Base-by-base conservation (phyloP, 1,140 invertebrate genomes). In the Wasmannia auropunctata region DNA sequence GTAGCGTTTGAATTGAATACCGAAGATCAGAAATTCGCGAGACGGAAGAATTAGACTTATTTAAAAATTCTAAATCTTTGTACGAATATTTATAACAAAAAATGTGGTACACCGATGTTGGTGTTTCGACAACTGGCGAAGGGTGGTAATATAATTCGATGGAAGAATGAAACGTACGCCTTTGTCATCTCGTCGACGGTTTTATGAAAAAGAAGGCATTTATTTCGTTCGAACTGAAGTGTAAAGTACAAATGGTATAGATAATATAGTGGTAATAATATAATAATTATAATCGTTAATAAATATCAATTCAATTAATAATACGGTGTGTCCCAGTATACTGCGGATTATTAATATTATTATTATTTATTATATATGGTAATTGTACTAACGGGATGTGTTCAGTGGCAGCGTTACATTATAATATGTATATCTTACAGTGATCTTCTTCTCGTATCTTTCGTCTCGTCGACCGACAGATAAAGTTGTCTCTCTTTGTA, bases 121-220 rank as follows among this genome's bases (percentile, higher is more conserved):
- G 0, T 7, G 4, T 25, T 56, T 22, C 11, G n/a, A 16, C 11
- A 22, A 62, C 37, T 65, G 8, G 31, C 16, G 28, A 37, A 43
- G 16, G 19, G 25, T 16, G 1, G n/a, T 7, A n/a, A 40, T 81
- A 54, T 25, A 43, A 70, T 70, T 72, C 8, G 22, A 70, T 70
- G 8, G 3, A 69, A 63, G 46, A 90, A 69, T 54, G 58, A 54
- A 79, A 54, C 72, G 31, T 85, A 75, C 75, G 74, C 67, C 62
- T 87, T 85, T 43, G 51, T 81, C 34, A 22, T 22, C 16, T 25
- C 46, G 56, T 69, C 49, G 65, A 37, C 10, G 6, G 81, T 93
- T 92, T 93, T 93, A 93, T 93, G 94, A 95, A 95, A 95, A 95
- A 94, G 94, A 95, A 95, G 95, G 95, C 95, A 95, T 95, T 95